These are phyloP conservation scores for Neoseiulus cucumeris DNA, from an alignment of 1,140 invertebrate genomes.

Conservation along the genomic window DNA sequence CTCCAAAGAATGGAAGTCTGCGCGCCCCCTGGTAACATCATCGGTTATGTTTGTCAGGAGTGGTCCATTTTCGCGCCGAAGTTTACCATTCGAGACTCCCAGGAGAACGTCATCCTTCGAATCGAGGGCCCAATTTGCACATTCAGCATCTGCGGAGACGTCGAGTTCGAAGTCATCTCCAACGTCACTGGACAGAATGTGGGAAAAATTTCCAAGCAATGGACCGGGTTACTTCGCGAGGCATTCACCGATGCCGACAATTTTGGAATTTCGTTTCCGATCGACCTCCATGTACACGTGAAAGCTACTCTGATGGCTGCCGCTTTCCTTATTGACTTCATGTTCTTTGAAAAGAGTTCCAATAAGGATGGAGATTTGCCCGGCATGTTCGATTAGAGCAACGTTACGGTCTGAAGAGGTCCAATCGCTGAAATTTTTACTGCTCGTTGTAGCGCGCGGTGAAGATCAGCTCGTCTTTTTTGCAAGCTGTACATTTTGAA, in stretches of 20 bases:
- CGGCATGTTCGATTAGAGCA: slow-evolving; percentile 26
- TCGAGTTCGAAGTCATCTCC: slow-evolving; percentile 38
- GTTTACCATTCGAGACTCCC: slow-evolving; percentile 53
- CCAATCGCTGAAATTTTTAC: no score
- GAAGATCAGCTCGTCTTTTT: no score
- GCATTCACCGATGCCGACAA: slow-evolving; percentile 51
- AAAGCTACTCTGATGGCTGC: slow-evolving; percentile 58
- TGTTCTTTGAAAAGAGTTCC: slow-evolving; percentile 43
- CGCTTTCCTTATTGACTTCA: slow-evolving; percentile 38
- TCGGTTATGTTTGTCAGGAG: slow-evolving; percentile 60
- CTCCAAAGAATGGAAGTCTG: slow-evolving; percentile 53
- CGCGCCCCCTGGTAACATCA: slow-evolving; percentile 36
- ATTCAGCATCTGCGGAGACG: slow-evolving; percentile 54
- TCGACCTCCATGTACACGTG: slow-evolving; percentile 55
- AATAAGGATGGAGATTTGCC: slow-evolving; percentile 26
- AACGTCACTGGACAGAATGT: slow-evolving; percentile 26
- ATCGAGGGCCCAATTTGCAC: slow-evolving; percentile 68
- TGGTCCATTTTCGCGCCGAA: slow-evolving; percentile 58
- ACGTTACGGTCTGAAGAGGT: no score
- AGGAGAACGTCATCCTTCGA: slow-evolving; percentile 49
- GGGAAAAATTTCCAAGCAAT: slow-evolving; percentile 54
- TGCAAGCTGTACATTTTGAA: no score
- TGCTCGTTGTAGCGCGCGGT: no score
- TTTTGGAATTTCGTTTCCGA: slow-evolving; percentile 55
- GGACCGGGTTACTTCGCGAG: slow-evolving; percentile 46